A percentile compares a stretch with the other conserved stretches of the same genome.
phyloP scores from a whole-genome alignment of 1,140 invertebrate species.

The Zaprionus kolodkinae region DNA sequence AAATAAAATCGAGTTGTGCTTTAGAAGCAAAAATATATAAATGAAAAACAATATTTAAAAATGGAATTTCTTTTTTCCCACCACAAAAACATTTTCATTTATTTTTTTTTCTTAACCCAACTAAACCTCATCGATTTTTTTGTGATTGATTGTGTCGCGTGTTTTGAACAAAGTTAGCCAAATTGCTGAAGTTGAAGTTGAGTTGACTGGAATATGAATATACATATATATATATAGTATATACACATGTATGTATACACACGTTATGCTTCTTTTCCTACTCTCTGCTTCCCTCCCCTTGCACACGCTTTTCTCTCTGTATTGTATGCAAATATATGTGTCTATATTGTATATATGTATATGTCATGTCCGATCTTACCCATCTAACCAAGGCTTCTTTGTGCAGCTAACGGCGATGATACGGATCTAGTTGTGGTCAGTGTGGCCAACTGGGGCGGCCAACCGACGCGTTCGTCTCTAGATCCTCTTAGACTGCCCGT shows the following conservation, averaged over 20 bases:
- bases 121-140: conserved; percentile 11
- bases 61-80: not conserved
- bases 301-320: not conserved
- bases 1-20: not conserved
- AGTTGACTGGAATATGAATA: conserved; percentile 46
- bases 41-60: not conserved
- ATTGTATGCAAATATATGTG: conserved; percentile 11
- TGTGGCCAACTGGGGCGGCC: conserved; percentile 86
- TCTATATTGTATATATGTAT: conserved; percentile 5
- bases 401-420: conserved; percentile 43
- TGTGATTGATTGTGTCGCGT: conserved; percentile 17
- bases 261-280: not conserved
- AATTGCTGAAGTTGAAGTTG: conserved; percentile 21
- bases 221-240: not conserved
- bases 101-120: conserved; percentile 2
- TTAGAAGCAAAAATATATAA: not conserved
- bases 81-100: too few relatives aligned
- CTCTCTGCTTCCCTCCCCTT: not conserved
- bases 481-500: conserved; percentile 84
- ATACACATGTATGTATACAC: conserved; percentile 13
- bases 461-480: conserved; percentile 83
- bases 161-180: conserved; percentile 7
- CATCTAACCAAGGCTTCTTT: conserved; percentile 32
- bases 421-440: conserved; percentile 43
- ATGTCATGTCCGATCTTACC: conserved; percentile 4